Percentiles rank a stretch among this genome's conserved stretches.
Evolutionary conservation across 2,113 vertebrate genomes (phyloP).

Genomic region (Eleginops maclovinus): DNA sequence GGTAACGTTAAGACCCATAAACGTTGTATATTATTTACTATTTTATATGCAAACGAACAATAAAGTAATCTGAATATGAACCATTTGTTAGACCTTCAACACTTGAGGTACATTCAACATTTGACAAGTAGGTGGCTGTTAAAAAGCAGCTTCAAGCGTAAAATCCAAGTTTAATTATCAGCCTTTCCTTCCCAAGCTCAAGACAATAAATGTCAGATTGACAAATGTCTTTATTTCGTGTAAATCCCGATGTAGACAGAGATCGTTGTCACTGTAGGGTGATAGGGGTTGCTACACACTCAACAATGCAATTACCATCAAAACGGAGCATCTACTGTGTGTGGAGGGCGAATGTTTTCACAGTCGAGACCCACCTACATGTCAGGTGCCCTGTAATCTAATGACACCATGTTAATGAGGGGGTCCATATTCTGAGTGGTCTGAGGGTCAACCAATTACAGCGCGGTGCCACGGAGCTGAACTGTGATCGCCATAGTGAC

Average conservation of each 20-base stretch:
- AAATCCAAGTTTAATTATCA: neutral
- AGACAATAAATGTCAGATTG: constrained; percentile 34
- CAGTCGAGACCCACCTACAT: constrained; percentile 1
- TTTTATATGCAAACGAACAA: too few relatives aligned
- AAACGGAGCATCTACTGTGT: neutral
- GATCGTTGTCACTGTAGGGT: neutral
- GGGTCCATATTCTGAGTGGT: constrained; percentile 29
- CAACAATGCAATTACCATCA: neutral
- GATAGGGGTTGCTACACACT: neutral
- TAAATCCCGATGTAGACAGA: constrained; percentile 37
- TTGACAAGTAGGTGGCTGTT: neutral
- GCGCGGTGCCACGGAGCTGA: constrained; percentile 80
- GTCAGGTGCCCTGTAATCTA: constrained; percentile 36
- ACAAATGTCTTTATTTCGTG: constrained; percentile 18
- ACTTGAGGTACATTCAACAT: neutral
- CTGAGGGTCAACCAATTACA: constrained; percentile 67
- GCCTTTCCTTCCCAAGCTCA: constrained; percentile 24
- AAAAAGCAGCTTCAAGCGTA: neutral
- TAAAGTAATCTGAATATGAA: too few relatives aligned
- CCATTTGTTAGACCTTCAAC: neutral
- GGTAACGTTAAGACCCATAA: too few relatives aligned
- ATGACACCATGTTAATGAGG: constrained; percentile 53
- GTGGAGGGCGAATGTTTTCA: neutral
- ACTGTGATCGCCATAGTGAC: constrained; percentile 66
- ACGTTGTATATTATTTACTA: too few relatives aligned